Evolutionary conservation across 2,113 vertebrate genomes (phyloP), one percentile per base, ranked within the genome.

Genomic region (Elanus axillaris): DNA sequence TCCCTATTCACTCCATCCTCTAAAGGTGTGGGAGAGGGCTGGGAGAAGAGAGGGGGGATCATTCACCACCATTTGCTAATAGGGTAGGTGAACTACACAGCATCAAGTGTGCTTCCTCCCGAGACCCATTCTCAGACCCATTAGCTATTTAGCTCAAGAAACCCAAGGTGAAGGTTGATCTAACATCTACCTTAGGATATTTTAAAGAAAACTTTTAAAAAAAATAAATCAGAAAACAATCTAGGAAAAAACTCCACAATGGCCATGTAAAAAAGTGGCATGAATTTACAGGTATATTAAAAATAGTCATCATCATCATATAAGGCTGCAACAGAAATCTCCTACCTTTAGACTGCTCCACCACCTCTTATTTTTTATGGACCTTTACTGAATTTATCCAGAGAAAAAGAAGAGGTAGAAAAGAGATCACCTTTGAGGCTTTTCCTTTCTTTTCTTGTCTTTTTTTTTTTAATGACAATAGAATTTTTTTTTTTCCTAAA

Each of bases 401-500:
- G 77, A 64, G 43, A 77, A 16, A 84, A 64, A 38, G 60, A 92
- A 85, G 43, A 93, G 34, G 11, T 16, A 82, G 85, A 83, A 55
- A 76, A 69, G 66, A 92, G 74, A 97, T 97, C 96, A 98, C 97
- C 97, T 98, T 96, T 97, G 87, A 97, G 83, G 80, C 66, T 94
- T 95, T 97, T 94, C 93, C 94, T 96, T 97, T 94, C 94, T 85
- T 88, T 79, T 71, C 88, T 67, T 45, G 5, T 40, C 34, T 88
- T 55, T 31, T 64, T 43, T 86, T 97, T 98, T 97, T 97, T 98
- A 98, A 98, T 98, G 97, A 98, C 98, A 98, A 98, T 98, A 98
- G 97, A 98, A 92, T 93, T 97, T 97, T 98, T 97, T 97, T 97
- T 96, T 98, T 98, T 98, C 93, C 97, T 97, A 97, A 98, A 98